phyloP scores from a whole-genome alignment of 2,888 invertebrate genomes.

The Digitonthophagus gazella region DNA sequence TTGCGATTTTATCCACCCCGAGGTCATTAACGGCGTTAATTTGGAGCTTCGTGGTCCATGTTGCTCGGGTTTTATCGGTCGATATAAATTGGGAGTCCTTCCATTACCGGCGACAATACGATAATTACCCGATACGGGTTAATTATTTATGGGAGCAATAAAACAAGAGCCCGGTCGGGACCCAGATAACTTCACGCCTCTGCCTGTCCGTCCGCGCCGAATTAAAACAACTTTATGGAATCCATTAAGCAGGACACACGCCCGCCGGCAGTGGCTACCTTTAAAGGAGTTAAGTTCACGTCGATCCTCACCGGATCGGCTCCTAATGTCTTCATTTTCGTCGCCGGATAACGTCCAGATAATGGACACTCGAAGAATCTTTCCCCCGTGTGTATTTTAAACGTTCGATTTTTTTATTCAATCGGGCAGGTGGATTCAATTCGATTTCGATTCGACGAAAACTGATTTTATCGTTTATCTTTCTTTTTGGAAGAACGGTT shows the following conservation, averaged over 20 bases:
- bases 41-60: neutral
- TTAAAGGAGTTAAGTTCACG: conserved; percentile 3
- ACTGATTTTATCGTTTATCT: too few species aligned
- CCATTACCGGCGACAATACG: conserved; percentile 28
- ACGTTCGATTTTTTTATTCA: neutral
- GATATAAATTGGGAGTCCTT: conserved; percentile 20
- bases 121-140: conserved; percentile 28
- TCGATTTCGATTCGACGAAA: too few species aligned
- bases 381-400: neutral
- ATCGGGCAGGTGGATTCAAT: neutral
- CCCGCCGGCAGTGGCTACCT: neutral
- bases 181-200: conserved; percentile 41
- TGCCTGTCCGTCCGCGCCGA: conserved; percentile 43
- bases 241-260: conserved; percentile 47
- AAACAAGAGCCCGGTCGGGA: conserved; percentile 23
- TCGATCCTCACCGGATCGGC: neutral
- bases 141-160: conserved; percentile 28
- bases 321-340: conserved; percentile 6
- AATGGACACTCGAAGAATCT: neutral
- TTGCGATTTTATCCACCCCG: neutral
- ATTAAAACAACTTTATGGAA: conserved; percentile 47
- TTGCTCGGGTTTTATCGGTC: conserved; percentile 11
- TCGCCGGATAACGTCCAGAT: neutral
- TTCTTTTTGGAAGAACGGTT: too few species aligned
- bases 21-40: neutral